Percentiles rank a stretch among this genome's conserved stretches.
phyloP scores from a whole-genome alignment of 2,888 invertebrate genomes.

The Phragmatobia fuliginosa region DNA sequence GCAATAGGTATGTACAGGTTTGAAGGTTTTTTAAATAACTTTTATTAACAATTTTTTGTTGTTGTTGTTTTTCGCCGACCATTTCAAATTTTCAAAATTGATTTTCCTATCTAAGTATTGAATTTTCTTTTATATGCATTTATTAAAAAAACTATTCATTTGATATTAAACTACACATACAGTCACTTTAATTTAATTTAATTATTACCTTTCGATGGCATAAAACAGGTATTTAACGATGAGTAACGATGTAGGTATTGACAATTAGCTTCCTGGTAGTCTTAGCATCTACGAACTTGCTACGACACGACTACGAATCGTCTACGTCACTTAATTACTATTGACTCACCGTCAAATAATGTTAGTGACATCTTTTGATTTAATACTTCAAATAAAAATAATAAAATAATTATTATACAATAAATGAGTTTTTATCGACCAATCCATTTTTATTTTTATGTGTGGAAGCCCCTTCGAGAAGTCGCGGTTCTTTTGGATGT shows the following conservation, averaged over 20 bases:
- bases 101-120: too few species aligned
- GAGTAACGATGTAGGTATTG: not conserved
- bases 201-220: not conserved
- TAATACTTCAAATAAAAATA: not conserved
- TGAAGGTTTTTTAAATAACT: not conserved
- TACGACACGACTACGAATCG: not conserved
- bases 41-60: too few species aligned
- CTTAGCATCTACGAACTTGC: not conserved
- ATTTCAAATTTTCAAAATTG: slow-evolving; percentile 30
- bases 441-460: not conserved
- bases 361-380: not conserved
- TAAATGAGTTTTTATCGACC: not conserved
- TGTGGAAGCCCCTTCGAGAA: too few species aligned
- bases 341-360: not conserved
- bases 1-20: not conserved
- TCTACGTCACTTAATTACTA: not conserved
- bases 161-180: too few species aligned
- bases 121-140: too few species aligned
- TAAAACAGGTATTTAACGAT: not conserved
- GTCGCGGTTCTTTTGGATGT: too few species aligned
- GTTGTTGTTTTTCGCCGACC: slow-evolving; percentile 23
- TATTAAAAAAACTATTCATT: too few species aligned
- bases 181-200: too few species aligned
- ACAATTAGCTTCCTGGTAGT: not conserved
- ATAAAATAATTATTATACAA: not conserved